Conservation (phyloP, 2,797 vertebrate genomes). For the Sandelia bainsii region DNA sequence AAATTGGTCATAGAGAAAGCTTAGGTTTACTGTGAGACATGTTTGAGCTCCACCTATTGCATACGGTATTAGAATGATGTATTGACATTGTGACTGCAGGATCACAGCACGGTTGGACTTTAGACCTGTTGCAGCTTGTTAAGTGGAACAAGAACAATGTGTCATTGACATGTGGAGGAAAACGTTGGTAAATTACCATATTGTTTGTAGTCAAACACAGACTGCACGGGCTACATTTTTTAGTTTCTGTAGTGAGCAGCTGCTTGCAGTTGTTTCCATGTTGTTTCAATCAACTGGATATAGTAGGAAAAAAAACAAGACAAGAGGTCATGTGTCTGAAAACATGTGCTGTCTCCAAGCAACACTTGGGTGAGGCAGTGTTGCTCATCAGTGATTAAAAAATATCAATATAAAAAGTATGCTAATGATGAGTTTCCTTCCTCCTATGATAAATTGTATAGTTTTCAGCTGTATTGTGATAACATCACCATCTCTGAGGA, state of each 20-base stretch:
- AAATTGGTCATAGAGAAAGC: neutral
- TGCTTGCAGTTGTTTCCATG: neutral
- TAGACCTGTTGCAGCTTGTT: constrained; percentile 15
- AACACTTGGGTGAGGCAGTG: neutral
- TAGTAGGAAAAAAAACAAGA: neutral
- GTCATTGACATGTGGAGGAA: constrained; percentile 35
- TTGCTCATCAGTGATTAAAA: neutral
- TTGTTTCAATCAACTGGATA: neutral
- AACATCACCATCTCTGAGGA: neutral
- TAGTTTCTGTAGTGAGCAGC: neutral
- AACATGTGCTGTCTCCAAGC: constrained; percentile 30
- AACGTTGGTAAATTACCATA: constrained; percentile 1
- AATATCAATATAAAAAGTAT: neutral
- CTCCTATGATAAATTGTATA: neutral
- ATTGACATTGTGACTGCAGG: constrained; percentile 14
- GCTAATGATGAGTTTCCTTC: neutral
- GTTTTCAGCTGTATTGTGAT: neutral
- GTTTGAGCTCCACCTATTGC: neutral
- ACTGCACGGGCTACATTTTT: neutral
- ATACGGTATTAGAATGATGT: neutral
- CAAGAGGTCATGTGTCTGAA: neutral
- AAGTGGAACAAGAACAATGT: constrained; percentile 26
- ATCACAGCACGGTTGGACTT: constrained; percentile 45
- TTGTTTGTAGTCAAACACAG: constrained; percentile 2
- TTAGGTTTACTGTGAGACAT: neutral